Conservation (phyloP, 2,888 invertebrate genomes). For the Icerya purchasi region DNA sequence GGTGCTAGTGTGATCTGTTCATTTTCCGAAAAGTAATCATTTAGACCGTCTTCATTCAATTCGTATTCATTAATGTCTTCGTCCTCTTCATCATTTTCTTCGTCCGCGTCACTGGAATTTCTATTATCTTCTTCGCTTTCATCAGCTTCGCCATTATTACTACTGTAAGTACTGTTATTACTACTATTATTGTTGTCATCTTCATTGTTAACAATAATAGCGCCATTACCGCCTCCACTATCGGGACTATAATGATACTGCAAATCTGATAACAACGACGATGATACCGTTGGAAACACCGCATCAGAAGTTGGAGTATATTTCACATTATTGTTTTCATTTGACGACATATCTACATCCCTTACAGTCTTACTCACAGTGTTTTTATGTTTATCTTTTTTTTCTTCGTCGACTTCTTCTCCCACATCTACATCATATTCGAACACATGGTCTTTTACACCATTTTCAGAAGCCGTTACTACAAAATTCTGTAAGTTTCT, state of each 20-base stretch:
- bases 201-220: neutral
- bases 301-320: too few species aligned
- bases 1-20: constrained; percentile 13
- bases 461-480: too few species aligned
- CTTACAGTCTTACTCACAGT: too few species aligned
- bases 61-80: constrained; percentile 5
- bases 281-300: too few species aligned
- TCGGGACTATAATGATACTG: constrained; percentile 11
- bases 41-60: constrained; percentile 9
- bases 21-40: constrained; percentile 10
- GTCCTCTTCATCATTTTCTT: constrained; percentile 14
- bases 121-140: constrained; percentile 8
- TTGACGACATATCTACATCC: too few species aligned
- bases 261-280: too few species aligned
- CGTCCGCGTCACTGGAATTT: constrained; percentile 13
- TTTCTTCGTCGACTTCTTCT: too few species aligned
- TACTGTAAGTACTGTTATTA: neutral
- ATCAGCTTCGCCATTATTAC: constrained; percentile 2
- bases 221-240: neutral
- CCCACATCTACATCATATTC: too few species aligned
- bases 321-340: too few species aligned
- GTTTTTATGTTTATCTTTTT: too few species aligned
- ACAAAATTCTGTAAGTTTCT: too few species aligned
- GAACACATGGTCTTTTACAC: too few species aligned
- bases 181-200: neutral